A percentile compares a stretch with the other conserved stretches of the same genome.
Evolutionary conservation across 1,140 invertebrate species (phyloP).

Genomic region (Lucilia sericata): DNA sequence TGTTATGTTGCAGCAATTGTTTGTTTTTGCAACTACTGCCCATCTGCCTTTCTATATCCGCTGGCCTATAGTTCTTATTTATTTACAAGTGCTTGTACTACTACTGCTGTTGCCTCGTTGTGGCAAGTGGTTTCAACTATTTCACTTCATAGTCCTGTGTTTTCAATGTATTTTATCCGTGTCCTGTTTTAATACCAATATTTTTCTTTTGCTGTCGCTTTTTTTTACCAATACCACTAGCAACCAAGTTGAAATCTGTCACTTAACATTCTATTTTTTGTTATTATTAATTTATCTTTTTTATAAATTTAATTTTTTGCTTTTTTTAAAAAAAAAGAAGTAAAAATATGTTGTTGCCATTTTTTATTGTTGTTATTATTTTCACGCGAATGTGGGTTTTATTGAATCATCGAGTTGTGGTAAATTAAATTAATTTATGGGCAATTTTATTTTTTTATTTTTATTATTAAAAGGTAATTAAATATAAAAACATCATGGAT

Average conservation of each 20-base stretch:
- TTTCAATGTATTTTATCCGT: neutral
- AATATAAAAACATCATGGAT: slow-evolving; percentile 2
- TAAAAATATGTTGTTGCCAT: too few species aligned
- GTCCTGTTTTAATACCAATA: neutral
- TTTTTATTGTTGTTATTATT: too few species aligned
- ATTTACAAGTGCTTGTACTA: neutral
- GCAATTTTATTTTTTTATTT: neutral
- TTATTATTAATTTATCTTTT: neutral
- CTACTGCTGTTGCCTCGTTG: neutral
- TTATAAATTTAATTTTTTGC: neutral
- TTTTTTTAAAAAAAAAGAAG: too few species aligned
- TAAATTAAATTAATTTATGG: slow-evolving; percentile 12
- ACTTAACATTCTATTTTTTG: neutral
- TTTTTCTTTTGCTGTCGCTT: neutral
- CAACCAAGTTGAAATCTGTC: neutral
- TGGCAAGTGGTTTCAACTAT: neutral
- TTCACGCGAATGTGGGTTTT: neutral
- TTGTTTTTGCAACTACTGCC: neutral
- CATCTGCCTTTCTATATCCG: too few species aligned
- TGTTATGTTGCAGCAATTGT: neutral
- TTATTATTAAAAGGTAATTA: slow-evolving; percentile 2
- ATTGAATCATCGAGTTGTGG: slow-evolving; percentile 4
- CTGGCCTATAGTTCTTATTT: neutral
- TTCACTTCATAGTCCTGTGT: neutral
- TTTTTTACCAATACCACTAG: neutral